A percentile compares a stretch with the other conserved stretches of the same genome.
Conservation (phyloP, 2,888 invertebrate species). For the Rosalia funebris region DNA sequence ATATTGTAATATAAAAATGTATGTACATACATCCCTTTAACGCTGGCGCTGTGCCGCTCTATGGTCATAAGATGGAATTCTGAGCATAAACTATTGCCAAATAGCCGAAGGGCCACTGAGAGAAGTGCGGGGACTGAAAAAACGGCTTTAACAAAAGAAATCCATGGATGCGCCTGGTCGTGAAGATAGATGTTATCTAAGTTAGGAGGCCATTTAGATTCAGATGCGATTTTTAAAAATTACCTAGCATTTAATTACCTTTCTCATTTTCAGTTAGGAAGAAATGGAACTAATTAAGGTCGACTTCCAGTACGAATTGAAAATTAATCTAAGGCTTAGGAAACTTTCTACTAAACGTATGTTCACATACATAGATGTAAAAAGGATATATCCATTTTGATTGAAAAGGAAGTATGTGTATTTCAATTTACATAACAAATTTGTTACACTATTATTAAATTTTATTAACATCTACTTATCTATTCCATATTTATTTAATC, state of each 20-base stretch:
- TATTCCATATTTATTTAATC: no score
- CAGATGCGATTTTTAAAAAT: conserved; percentile 51
- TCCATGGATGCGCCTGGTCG: conserved; percentile 57
- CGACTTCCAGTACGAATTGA: conserved; percentile 1
- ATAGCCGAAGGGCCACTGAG: conserved; percentile 45
- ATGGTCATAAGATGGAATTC: conserved; percentile 10
- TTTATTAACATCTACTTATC: no score
- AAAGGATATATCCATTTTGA: no score
- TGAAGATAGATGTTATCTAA: conserved; percentile 57
- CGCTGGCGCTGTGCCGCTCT: conserved; percentile 16
- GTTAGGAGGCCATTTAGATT: conserved; percentile 55
- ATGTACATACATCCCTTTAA: no score
- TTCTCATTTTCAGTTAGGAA: conserved; percentile 22
- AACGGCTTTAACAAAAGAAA: conserved; percentile 60
- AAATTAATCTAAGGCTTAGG: conserved; percentile 3
- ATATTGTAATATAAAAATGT: no score
- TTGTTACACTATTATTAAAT: no score
- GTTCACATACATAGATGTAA: no score
- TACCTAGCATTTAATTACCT: conserved; percentile 55
- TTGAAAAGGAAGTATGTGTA: no score
- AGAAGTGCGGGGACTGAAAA: conserved; percentile 47
- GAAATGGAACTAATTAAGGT: conserved; percentile 21
- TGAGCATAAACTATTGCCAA: conserved; percentile 42
- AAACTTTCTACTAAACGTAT: conserved; percentile 8
- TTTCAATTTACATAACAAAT: no score